A percentile compares a stretch with the other conserved stretches of the same genome.
phyloP scores from a whole-genome alignment of 2,113 vertebrate species.

The Paedocypris sp. region DNA sequence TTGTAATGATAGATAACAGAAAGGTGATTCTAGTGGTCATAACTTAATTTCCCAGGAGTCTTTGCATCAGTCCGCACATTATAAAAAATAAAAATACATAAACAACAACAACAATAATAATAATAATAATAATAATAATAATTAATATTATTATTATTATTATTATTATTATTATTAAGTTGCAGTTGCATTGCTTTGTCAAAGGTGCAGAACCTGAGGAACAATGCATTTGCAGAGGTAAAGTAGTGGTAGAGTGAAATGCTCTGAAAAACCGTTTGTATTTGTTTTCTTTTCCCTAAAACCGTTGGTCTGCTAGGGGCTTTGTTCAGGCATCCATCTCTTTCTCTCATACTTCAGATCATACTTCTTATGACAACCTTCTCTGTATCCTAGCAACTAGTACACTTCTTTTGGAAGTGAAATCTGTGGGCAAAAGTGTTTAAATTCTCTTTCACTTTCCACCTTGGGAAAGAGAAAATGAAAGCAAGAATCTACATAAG shows the following conservation, averaged over 20 bases:
- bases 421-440: slow-evolving; percentile 13
- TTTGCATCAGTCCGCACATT: too few relatives aligned
- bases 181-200: too few relatives aligned
- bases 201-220: not conserved
- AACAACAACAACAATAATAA: too few relatives aligned
- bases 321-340: slow-evolving; percentile 30
- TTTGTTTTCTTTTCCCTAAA: not conserved
- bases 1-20: too few relatives aligned
- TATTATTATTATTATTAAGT: too few relatives aligned
- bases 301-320: slow-evolving; percentile 6
- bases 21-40: too few relatives aligned
- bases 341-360: slow-evolving; percentile 33
- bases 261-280: not conserved
- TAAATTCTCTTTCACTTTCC: slow-evolving; percentile 25
- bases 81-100: too few relatives aligned
- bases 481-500: not conserved
- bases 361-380: slow-evolving; percentile 26
- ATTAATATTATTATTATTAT: too few relatives aligned
- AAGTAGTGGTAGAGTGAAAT: slow-evolving; percentile 7
- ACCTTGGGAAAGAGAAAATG: slow-evolving; percentile 14
- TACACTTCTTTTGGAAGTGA: slow-evolving; percentile 30
- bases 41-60: too few relatives aligned
- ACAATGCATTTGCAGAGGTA: not conserved
- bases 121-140: too few relatives aligned
- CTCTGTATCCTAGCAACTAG: slow-evolving; percentile 39